A percentile compares a stretch with the other conserved stretches of the same genome.
These are phyloP conservation scores for Sebastiscus albofasciatus DNA, from an alignment of 2,797 vertebrate species.

Conservation along the genomic window DNA sequence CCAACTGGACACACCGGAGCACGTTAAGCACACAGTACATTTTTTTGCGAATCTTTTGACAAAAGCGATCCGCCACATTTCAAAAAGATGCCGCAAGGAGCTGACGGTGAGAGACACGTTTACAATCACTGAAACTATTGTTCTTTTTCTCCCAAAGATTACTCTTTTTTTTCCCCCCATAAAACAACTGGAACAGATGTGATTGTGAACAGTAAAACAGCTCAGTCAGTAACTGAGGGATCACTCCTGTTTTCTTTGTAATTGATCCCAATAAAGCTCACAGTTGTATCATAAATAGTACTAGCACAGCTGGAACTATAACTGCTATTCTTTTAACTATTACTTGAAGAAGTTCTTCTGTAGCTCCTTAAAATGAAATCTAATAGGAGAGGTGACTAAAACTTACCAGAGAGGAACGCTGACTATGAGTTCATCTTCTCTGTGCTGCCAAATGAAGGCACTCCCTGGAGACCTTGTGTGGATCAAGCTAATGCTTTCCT, in stretches of 20 bases:
- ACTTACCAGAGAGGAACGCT: not conserved
- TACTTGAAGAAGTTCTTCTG: not conserved
- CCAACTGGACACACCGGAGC: slow-evolving; percentile 12
- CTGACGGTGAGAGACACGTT: not conserved
- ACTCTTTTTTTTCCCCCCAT: accelerated
- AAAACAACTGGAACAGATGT: not conserved
- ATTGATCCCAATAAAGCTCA: not conserved
- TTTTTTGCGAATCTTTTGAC: not conserved
- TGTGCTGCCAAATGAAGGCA: not conserved
- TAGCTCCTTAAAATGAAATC: not conserved
- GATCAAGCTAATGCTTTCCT: not conserved
- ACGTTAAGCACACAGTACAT: slow-evolving; percentile 4
- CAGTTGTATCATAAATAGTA: not conserved
- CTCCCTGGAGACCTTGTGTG: not conserved
- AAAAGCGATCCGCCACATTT: slow-evolving; percentile 3
- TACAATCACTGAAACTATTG: not conserved
- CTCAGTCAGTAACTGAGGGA: not conserved
- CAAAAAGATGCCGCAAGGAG: slow-evolving; percentile 8
- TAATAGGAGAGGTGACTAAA: not conserved
- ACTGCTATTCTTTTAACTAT: not conserved
- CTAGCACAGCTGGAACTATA: not conserved
- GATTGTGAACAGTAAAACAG: not conserved
- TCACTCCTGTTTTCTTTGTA: not conserved
- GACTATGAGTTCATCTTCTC: not conserved
- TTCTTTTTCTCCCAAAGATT: not conserved